These are phyloP conservation scores for Peromyscus maniculatus DNA, from an alignment of 2,113 vertebrate species.

Conservation along the genomic window DNA sequence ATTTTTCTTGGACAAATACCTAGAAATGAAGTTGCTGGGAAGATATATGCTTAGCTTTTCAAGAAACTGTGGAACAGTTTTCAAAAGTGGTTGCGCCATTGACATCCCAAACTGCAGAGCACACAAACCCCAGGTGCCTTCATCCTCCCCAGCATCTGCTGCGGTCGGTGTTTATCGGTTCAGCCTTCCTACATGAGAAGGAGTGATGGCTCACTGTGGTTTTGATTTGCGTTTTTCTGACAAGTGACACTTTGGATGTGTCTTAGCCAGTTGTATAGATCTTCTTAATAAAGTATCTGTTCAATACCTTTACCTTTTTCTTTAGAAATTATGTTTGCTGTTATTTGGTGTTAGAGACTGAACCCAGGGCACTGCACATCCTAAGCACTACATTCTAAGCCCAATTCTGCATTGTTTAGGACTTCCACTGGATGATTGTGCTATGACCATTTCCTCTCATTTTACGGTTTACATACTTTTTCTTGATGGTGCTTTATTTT, in stretches of 20 bases:
- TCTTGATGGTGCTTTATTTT: neutral
- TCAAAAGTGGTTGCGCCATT: constrained; percentile 4
- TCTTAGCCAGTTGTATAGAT: neutral
- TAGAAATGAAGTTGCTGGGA: constrained; percentile 1
- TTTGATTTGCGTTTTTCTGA: constrained; percentile 38
- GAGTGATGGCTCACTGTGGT: neutral
- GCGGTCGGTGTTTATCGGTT: neutral
- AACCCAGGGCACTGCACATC: neutral
- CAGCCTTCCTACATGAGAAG: neutral
- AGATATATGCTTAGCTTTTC: neutral
- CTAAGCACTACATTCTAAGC: neutral
- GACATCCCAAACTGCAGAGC: neutral
- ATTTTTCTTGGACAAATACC: neutral
- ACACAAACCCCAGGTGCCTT: no score
- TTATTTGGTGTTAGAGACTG: neutral
- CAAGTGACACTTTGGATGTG: neutral
- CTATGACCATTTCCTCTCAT: constrained; percentile 5
- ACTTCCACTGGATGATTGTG: neutral
- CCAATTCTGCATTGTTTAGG: neutral
- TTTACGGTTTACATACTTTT: neutral
- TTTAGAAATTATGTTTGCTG: neutral
- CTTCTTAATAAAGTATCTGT: neutral
- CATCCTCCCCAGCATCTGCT: neutral
- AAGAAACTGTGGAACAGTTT: neutral
- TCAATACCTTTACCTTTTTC: constrained; percentile 20